These are phyloP conservation scores for Oscheius sp. DNA, from an alignment of 1,140 invertebrate genomes.

Conservation along the genomic window DNA sequence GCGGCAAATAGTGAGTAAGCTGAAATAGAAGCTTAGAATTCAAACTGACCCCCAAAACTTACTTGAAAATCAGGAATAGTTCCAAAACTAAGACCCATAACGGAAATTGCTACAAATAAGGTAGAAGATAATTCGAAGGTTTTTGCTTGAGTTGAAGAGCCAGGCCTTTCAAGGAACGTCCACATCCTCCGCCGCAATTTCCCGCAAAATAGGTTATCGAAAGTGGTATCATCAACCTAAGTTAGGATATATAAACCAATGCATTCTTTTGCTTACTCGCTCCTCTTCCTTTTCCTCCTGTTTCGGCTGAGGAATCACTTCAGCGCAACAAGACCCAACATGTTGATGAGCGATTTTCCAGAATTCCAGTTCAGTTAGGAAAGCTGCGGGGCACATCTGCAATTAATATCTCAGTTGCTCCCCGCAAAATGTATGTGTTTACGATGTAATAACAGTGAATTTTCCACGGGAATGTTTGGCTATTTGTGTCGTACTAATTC, in stretches of 20 bases:
- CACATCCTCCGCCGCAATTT: constrained; percentile 56
- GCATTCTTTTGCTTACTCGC: constrained; percentile 29
- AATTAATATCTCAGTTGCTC: constrained; percentile 5
- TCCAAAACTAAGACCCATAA: constrained; percentile 59
- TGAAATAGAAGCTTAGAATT: constrained; percentile 27
- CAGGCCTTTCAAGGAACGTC: constrained; percentile 59
- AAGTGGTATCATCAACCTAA: constrained; percentile 56
- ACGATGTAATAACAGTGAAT: too few species aligned
- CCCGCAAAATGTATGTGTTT: not conserved
- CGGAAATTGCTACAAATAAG: constrained; percentile 58
- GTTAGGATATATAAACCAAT: not conserved
- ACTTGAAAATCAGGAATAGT: constrained; percentile 61
- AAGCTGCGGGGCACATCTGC: constrained; percentile 54
- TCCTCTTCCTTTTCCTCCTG: constrained; percentile 51
- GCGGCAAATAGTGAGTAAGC: constrained; percentile 54
- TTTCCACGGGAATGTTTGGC: too few species aligned
- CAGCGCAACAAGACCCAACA: constrained; percentile 58
- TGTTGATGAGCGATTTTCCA: constrained; percentile 54
- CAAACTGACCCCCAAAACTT: not conserved
- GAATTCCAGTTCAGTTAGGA: constrained; percentile 56
- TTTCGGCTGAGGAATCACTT: constrained; percentile 48
- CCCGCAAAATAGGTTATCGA: constrained; percentile 56
- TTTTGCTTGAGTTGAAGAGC: constrained; percentile 60
- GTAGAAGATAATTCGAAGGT: constrained; percentile 59
- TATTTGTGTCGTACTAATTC: too few species aligned